Evolutionary conservation across 2,797 vertebrate species (phyloP), one percentile per base, ranked within the genome.

Genomic region (Eptatretus atami): DNA sequence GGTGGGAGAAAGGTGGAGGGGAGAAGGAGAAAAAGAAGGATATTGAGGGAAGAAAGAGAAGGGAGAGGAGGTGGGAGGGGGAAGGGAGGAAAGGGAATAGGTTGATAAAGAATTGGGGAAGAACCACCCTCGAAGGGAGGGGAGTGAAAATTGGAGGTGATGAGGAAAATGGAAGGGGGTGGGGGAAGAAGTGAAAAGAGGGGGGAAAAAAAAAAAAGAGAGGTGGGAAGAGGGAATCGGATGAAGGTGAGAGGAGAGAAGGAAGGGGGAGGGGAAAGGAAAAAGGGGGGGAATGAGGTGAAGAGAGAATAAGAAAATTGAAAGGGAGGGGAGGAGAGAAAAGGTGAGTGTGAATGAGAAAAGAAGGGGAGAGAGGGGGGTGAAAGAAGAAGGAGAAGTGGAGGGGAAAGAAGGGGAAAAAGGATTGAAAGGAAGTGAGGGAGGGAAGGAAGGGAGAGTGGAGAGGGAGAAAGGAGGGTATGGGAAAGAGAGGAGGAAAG

Each of bases 61-160:
- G 31, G 64, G 10, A 12, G 66, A 64, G 53, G 14, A 31, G 3
- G 65, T 3, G 71, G 67, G 68, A 72, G 72, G 72, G 71, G 69
- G 67, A 65, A 65, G 55, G 69, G 74, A 70, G 67, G 69, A 66
- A 71, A 67, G 65, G 69, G 67, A 61, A 69, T 70, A 72, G 71
- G 69, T 68, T 66, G 66, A 64, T 63, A 64, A 67, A 65, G 63
- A 63, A 66, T 24, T n/a, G 64, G 52, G 64, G 54, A 64, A 60
- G 25, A 44, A 14, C 1, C 15, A 44, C 60, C 57, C 14, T 52
- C 0, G 6, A 13, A 55, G n/a, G 1, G 15, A 66, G 13, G 1
- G 13, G 19, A 55, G 6, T 52, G 63, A 52, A 63, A 14, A 9
- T 53, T 52, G 6, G 25, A n/a, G n/a, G n/a, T n/a, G n/a, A n/a